These are phyloP conservation scores for Crioceris asparagi DNA, from an alignment of 2,888 invertebrate species.

Conservation along the genomic window DNA sequence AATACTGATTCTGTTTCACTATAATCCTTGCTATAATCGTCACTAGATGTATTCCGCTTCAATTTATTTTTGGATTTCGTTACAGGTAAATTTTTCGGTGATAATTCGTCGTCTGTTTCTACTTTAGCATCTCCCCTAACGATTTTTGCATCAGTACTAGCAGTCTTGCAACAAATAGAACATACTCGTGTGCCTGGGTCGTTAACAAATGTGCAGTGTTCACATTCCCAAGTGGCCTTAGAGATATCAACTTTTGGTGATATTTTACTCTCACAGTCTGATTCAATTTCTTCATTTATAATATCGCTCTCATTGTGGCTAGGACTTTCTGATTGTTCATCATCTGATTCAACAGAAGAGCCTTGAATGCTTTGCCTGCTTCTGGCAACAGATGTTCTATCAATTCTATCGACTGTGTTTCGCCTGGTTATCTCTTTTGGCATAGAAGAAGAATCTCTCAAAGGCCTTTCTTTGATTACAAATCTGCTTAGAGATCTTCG, in stretches of 20 bases:
- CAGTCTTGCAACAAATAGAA: constrained; percentile 77
- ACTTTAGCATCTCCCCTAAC: constrained; percentile 14
- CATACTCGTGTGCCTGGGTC: constrained; percentile 70
- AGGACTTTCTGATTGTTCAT: constrained; percentile 23
- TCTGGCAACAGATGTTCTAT: constrained; percentile 24
- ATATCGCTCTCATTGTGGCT: constrained; percentile 20
- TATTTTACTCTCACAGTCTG: constrained; percentile 19
- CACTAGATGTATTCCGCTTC: constrained; percentile 28
- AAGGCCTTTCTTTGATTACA: constrained; percentile 21
- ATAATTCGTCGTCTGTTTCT: too few species aligned
- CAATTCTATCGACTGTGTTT: constrained; percentile 23
- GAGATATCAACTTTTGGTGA: constrained; percentile 33
- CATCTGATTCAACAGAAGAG: constrained; percentile 29
- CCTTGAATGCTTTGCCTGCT: constrained; percentile 25
- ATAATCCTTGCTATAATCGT: constrained; percentile 35
- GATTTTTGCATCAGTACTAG: constrained; percentile 33
- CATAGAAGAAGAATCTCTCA: constrained; percentile 29
- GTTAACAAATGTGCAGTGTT: constrained; percentile 84
- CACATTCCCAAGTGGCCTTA: constrained; percentile 67
- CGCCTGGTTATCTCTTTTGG: constrained; percentile 28
- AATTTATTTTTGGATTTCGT: constrained; percentile 13
- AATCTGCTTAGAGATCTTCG: constrained; percentile 28
- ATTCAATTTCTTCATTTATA: constrained; percentile 25
- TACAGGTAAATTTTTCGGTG: constrained; percentile 6
- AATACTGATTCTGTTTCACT: constrained; percentile 37